phyloP scores from a whole-genome alignment of 2,797 vertebrate genomes.

The Hydrolagus colliei region DNA sequence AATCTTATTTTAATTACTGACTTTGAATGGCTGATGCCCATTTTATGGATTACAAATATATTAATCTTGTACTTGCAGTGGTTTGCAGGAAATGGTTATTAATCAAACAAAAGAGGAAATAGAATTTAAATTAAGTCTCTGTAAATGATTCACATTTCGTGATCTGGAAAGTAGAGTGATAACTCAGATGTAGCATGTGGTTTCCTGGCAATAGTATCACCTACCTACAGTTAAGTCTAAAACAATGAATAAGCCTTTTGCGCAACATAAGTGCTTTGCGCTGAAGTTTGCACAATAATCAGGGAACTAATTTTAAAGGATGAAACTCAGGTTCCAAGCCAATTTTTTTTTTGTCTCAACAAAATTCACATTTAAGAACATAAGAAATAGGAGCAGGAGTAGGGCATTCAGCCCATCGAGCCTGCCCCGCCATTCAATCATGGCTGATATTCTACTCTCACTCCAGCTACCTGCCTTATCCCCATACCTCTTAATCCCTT shows the following conservation, averaged over 20 bases:
- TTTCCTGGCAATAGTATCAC: neutral
- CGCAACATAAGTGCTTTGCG: neutral
- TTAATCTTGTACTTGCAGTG: neutral
- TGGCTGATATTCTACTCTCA: no score
- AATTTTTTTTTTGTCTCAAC: no score
- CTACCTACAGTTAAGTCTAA: neutral
- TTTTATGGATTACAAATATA: neutral
- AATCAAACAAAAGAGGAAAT: neutral
- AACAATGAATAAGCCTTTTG: neutral
- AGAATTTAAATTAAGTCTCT: neutral
- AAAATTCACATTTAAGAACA: no score
- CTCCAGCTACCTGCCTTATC: no score
- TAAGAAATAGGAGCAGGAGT: no score
- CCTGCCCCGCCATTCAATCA: no score
- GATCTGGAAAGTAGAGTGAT: neutral
- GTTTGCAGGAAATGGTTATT: neutral
- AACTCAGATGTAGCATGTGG: neutral
- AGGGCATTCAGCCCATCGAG: no score
- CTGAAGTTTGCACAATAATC: neutral
- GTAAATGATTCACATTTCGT: neutral
- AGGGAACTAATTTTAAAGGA: constrained; percentile 3
- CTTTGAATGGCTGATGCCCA: neutral
- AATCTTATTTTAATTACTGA: constrained; percentile 2
- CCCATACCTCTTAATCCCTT: no score
- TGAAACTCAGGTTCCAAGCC: neutral